Percentiles rank a stretch among this genome's conserved stretches.
Conservation (phyloP, 1,140 invertebrate genomes). For the Venturia canescens region DNA sequence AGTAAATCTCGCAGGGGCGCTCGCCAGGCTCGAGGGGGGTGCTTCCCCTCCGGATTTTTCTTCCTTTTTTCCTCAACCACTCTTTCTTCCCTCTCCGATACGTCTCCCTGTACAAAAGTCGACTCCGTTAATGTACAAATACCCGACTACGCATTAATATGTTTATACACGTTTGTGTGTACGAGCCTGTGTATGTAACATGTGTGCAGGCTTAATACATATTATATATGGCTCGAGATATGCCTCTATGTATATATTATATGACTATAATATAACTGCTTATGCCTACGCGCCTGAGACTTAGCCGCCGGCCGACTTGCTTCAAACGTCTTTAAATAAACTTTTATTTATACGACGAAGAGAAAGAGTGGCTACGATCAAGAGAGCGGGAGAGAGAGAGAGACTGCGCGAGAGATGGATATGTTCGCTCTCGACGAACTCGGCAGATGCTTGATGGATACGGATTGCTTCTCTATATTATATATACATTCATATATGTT, state of each 20-base stretch:
- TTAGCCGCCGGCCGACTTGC: slow-evolving; percentile 43
- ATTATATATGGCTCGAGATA: slow-evolving; percentile 30
- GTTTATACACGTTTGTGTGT: slow-evolving; percentile 2
- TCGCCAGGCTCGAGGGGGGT: not conserved
- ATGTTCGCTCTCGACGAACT: slow-evolving; percentile 47
- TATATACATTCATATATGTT: slow-evolving; percentile 3
- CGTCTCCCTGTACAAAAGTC: slow-evolving; percentile 1
- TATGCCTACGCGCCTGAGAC: slow-evolving; percentile 34
- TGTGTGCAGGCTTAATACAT: not conserved
- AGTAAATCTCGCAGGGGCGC: no score
- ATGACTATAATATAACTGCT: slow-evolving; percentile 46
- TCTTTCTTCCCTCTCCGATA: no score
- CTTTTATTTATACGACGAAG: slow-evolving; percentile 74
- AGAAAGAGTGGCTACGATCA: not conserved
- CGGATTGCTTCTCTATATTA: slow-evolving; percentile 45
- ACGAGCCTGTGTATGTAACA: not conserved
- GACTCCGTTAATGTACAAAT: slow-evolving; percentile 46
- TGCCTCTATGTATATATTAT: slow-evolving; percentile 29
- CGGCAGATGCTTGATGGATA: slow-evolving; percentile 58
- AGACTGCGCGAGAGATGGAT: slow-evolving; percentile 49
- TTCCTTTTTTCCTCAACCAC: not conserved
- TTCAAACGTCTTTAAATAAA: slow-evolving; percentile 75
- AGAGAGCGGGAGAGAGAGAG: not conserved
- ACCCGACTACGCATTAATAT: slow-evolving; percentile 10
- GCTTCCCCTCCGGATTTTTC: not conserved